phyloP scores from a whole-genome alignment of 2,113 vertebrate genomes.

The Protobothrops mucrosquamatus region DNA sequence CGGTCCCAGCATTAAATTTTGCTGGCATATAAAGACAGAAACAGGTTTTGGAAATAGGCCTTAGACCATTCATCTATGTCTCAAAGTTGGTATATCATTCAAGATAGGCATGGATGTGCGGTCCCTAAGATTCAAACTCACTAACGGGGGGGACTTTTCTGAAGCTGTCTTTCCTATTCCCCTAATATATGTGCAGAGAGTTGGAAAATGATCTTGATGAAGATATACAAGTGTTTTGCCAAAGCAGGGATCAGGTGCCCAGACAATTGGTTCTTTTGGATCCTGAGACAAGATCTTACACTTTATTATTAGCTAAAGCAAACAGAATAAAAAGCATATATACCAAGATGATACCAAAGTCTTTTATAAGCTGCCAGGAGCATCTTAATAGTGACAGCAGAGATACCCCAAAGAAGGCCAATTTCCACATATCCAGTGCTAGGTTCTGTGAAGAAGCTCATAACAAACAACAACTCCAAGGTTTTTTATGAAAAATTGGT shows the following conservation, averaged over 20 bases:
- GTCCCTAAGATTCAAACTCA: not conserved
- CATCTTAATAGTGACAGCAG: too few species aligned
- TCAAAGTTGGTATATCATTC: not conserved
- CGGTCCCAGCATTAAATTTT: not conserved
- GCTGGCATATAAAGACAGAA: not conserved
- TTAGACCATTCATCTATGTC: not conserved
- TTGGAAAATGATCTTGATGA: not conserved
- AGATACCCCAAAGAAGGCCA: too few species aligned
- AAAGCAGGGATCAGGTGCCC: not conserved
- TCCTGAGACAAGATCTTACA: not conserved
- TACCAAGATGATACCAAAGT: not conserved
- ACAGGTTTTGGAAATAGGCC: not conserved
- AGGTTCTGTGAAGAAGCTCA: too few species aligned
- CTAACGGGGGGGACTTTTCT: not conserved
- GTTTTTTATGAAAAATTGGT: too few species aligned
- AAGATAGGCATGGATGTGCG: not conserved
- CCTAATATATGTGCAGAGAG: not conserved
- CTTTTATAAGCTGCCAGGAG: too few species aligned
- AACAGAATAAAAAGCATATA: not conserved
- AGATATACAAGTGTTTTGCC: not conserved
- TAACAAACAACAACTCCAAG: too few species aligned
- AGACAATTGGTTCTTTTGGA: not conserved
- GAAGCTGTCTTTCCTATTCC: not conserved
- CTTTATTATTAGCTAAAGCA: not conserved
- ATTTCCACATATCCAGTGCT: too few species aligned